These are phyloP conservation scores for Aurelia aurita DNA, from an alignment of 30 jellyfish, hydroid and myxozoan genomes.

Conservation along the genomic window DNA sequence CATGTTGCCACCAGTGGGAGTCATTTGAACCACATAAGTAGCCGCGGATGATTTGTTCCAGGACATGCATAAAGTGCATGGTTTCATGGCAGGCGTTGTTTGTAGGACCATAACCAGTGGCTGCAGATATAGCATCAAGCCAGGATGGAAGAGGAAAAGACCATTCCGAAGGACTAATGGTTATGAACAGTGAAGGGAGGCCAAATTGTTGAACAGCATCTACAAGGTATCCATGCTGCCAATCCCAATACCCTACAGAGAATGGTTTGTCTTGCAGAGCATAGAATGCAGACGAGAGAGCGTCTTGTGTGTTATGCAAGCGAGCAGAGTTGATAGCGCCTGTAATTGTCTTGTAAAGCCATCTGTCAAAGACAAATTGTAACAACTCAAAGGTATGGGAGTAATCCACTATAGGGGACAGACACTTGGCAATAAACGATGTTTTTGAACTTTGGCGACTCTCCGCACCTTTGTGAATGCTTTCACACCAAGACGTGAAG, in stretches of 20 bases:
- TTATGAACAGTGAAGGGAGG: slow-evolving; percentile 20
- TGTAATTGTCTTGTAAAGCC: slow-evolving; percentile 34
- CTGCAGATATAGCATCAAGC: background rate
- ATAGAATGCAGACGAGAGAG: background rate
- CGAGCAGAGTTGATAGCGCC: slow-evolving; percentile 27
- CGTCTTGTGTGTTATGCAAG: background rate
- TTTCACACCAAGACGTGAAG: slow-evolving; percentile 49
- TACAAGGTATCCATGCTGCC: slow-evolving; percentile 44
- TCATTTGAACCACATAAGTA: slow-evolving; percentile 20
- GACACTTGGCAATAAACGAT: background rate
- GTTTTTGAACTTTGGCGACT: background rate
- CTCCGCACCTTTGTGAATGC: background rate
- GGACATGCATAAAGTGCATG: too few relatives aligned
- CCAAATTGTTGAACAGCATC: slow-evolving; percentile 32
- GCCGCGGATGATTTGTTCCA: too few relatives aligned
- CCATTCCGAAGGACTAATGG: slow-evolving; percentile 2
- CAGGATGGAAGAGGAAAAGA: slow-evolving; percentile 15
- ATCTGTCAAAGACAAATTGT: slow-evolving; percentile 40
- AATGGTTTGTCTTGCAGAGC: slow-evolving; percentile 1
- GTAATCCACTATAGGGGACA: slow-evolving; percentile 8
- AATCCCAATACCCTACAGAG: slow-evolving; percentile 32
- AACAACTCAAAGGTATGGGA: slow-evolving; percentile 13
- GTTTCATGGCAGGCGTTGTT: background rate
- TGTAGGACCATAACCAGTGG: background rate
- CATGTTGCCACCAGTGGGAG: slow-evolving; percentile 11